Conservation (phyloP, 1,140 invertebrate genomes). For the Halesus radiatus region DNA sequence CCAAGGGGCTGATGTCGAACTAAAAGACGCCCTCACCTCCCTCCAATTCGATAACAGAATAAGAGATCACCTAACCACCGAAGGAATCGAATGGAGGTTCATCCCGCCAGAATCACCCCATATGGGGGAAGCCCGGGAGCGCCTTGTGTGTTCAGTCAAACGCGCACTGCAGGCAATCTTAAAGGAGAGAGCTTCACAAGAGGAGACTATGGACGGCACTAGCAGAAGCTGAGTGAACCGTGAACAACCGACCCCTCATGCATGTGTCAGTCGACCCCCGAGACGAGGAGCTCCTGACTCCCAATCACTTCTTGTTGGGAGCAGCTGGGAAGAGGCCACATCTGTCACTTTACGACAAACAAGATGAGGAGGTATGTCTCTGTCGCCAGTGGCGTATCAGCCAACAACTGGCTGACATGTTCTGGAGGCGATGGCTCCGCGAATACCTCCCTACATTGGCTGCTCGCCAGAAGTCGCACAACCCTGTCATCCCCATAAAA, state of each 20-base stretch:
- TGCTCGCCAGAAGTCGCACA: neutral
- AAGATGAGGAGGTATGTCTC: conserved; percentile 32
- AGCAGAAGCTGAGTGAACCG: conserved; percentile 56
- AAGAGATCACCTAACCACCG: conserved; percentile 25
- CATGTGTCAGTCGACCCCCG: conserved; percentile 57
- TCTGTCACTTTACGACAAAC: conserved; percentile 11
- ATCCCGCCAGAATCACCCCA: conserved; percentile 62
- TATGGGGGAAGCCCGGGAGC: conserved; percentile 65
- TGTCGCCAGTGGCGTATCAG: conserved; percentile 49
- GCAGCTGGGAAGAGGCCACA: conserved; percentile 48
- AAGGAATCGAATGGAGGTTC: conserved; percentile 60
- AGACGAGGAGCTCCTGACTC: conserved; percentile 58
- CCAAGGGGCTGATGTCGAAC: conserved; percentile 58
- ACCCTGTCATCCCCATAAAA: neutral
- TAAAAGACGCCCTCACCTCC: conserved; percentile 57
- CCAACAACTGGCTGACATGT: conserved; percentile 54
- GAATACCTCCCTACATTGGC: conserved; percentile 32
- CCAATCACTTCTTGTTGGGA: conserved; percentile 61
- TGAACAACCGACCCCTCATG: conserved; percentile 60
- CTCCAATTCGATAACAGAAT: conserved; percentile 49
- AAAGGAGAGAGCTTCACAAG: conserved; percentile 45
- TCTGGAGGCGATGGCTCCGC: conserved; percentile 57
- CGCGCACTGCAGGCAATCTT: conserved; percentile 54
- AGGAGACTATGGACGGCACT: conserved; percentile 58
- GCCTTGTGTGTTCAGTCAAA: conserved; percentile 61